Conservation (phyloP, 2,888 invertebrate species). For the Cylindroiulus punctatus region DNA sequence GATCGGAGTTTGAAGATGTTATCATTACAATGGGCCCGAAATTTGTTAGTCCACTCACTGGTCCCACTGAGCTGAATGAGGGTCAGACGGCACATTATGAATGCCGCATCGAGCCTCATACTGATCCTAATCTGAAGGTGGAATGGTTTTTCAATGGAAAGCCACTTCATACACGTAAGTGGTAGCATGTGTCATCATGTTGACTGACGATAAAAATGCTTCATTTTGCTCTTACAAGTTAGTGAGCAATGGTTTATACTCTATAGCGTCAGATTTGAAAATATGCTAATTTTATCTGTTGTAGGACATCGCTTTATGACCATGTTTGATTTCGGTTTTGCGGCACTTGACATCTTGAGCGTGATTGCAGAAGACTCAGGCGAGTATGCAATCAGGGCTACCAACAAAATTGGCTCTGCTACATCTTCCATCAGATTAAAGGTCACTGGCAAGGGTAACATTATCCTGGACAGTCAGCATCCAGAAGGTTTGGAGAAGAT, state of each 20-base stretch:
- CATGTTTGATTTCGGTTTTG: constrained; percentile 96
- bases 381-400: constrained; percentile 87
- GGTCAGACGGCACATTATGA: constrained; percentile 93
- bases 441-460: constrained; percentile 78
- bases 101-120: constrained; percentile 91
- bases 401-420: constrained; percentile 85
- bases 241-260: background rate
- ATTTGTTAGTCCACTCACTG: constrained; percentile 86
- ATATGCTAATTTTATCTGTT: constrained; percentile 50
- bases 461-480: constrained; percentile 90
- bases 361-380: constrained; percentile 95
- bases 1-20: constrained; percentile 78
- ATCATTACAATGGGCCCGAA: constrained; percentile 83
- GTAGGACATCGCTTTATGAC: constrained; percentile 88
- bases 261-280: background rate
- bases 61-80: constrained; percentile 84
- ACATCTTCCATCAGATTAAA: constrained; percentile 81
- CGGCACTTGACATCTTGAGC: constrained; percentile 92
- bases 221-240: background rate
- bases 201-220: background rate
- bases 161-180: constrained; percentile 79
- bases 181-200: background rate
- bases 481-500: constrained; percentile 92
- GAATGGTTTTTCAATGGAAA: constrained; percentile 95
- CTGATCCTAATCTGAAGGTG: constrained; percentile 86